Base-by-base conservation (phyloP, 2,797 vertebrate species). In the Pseudomugil tenellus region DNA sequence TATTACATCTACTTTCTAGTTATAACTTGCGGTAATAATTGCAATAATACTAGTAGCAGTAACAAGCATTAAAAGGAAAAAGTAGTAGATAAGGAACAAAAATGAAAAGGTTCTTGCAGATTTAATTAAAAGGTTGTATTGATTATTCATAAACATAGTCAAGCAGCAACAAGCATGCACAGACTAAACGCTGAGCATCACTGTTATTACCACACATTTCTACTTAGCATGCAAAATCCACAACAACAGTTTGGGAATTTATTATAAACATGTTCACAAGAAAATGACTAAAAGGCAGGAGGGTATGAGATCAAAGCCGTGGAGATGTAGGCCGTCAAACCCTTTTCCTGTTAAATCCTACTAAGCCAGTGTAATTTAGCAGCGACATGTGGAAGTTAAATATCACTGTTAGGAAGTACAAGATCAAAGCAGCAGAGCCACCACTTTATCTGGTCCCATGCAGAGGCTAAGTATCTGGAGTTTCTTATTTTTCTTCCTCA, bases 351-450 rank as follows among this genome's bases (percentile, higher is more conserved):
- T 62, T 76, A 81, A 75, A 80, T 4, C 58, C 56, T 1, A 48
- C 62, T 46, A 37, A 65, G 63, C 61, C 71, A 55, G 62, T 34
- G 59, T 73, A 64, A 83, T 90, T 84, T 67, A 58, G 74, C 26
- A 32, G 59, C 34, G 80, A 76, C 83, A 72, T 70, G 75, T 69
- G 57, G 72, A 83, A 81, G 79, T 74, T 41, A 62, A 90, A 79
- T 28, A 26, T 60, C 65, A 62, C 28, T 55, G 58, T 76, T 83
- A 79, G 64, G 67, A 81, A 63, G 62, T 66, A 56, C 54, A 63
- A 53, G 79, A 92, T 89, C 86, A 91, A 91, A 90, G 84, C 31
- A 0, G 57, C 56, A 73, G 56, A 79, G 72, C 65, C 62, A 56
- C 28, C 31, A 41, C 1, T 54, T 84, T 89, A 89, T 91, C 85